Conservation (phyloP, 1,140 invertebrate genomes). For the Tetragonula clypearis region DNA sequence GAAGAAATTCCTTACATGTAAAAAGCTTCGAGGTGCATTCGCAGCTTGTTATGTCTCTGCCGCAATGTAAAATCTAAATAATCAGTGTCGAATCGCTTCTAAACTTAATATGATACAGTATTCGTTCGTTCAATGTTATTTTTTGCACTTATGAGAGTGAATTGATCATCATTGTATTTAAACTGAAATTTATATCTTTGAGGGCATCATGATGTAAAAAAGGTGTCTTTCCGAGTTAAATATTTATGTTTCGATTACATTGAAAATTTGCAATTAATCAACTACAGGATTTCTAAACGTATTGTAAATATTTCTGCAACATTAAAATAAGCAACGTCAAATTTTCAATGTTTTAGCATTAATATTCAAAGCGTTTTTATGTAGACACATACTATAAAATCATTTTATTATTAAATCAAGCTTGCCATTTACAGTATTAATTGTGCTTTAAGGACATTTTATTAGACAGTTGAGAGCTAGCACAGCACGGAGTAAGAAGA, state of each 20-base stretch:
- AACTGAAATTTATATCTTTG: conserved; percentile 37
- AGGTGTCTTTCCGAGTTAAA: conserved; percentile 1
- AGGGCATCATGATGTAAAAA: conserved; percentile 10
- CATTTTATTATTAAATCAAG: conserved; percentile 22
- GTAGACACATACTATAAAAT: conserved; percentile 32
- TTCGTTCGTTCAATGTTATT: conserved; percentile 15
- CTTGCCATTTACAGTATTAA: conserved; percentile 37
- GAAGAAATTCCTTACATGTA: conserved; percentile 7
- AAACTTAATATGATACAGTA: conserved; percentile 14
- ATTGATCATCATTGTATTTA: conserved; percentile 4
- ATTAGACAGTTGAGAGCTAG: conserved; percentile 56
- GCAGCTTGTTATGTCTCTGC: conserved; percentile 49
- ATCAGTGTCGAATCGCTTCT: conserved; percentile 39
- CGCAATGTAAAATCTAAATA: conserved; percentile 36
- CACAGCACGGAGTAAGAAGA: conserved; percentile 57
- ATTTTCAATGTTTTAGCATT: conserved; percentile 29
- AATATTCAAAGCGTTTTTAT: conserved; percentile 5
- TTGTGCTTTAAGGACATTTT: conserved; percentile 31
- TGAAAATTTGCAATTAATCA: conserved; percentile 25
- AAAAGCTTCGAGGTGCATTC: conserved; percentile 39
- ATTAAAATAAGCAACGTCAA: conserved; percentile 3
- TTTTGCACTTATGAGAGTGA: conserved; percentile 4
- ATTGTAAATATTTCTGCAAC: neutral
- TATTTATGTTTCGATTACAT: conserved; percentile 6
- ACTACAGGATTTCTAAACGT: neutral